Conservation (phyloP, 1,140 invertebrate species). For the Lamellibrachia luymesi region DNA sequence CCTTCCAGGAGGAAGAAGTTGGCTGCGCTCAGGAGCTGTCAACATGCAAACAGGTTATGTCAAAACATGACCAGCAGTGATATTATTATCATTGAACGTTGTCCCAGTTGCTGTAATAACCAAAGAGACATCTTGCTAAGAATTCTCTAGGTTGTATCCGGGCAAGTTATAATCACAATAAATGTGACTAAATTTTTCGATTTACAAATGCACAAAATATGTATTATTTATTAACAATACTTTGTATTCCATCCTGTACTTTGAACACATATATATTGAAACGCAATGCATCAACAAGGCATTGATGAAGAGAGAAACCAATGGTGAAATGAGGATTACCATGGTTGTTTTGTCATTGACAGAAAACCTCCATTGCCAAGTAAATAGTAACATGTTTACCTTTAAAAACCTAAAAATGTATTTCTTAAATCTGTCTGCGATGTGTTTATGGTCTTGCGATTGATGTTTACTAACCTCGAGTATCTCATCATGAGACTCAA, state of each 20-base stretch:
- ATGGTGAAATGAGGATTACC: too few species aligned
- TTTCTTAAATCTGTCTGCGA: neutral
- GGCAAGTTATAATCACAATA: neutral
- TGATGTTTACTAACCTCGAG: conserved; percentile 61
- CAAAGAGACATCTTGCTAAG: neutral
- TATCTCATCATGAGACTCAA: conserved; percentile 76
- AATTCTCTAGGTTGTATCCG: neutral
- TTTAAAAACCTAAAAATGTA: neutral
- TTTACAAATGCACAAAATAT: neutral
- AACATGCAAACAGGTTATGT: conserved; percentile 27
- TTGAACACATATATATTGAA: neutral
- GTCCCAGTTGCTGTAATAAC: neutral
- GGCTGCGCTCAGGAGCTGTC: conserved; percentile 76
- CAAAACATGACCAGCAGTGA: neutral
- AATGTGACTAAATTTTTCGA: neutral
- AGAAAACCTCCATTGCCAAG: too few species aligned
- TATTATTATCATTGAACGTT: neutral
- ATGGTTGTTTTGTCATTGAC: too few species aligned
- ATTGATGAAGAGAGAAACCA: too few species aligned
- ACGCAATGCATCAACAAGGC: too few species aligned
- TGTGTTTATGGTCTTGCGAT: conserved; percentile 14
- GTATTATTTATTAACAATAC: neutral
- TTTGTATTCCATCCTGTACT: neutral
- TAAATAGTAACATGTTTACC: too few species aligned
- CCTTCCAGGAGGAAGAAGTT: conserved; percentile 89